These are phyloP conservation scores for Microtus pennsylvanicus DNA, from an alignment of 2,113 vertebrate genomes.

Conservation along the genomic window DNA sequence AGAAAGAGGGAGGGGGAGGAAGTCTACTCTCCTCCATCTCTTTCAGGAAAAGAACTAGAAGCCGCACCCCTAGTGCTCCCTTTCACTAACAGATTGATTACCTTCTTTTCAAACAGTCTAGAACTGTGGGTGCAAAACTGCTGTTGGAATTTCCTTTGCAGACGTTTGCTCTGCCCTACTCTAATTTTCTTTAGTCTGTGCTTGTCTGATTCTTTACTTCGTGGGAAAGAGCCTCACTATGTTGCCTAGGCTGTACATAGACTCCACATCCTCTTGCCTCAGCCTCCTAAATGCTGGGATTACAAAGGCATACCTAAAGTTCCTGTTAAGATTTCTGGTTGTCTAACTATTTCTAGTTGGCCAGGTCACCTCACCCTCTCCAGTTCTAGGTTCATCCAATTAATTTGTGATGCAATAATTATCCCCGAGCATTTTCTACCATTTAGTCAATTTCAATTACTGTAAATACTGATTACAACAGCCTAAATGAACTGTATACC, in stretches of 20 bases:
- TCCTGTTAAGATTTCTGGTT: not conserved
- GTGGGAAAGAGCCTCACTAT: not conserved
- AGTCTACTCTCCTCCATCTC: not conserved
- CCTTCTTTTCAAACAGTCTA: not conserved
- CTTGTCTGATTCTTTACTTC: not conserved
- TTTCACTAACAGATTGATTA: not conserved
- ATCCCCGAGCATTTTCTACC: not conserved
- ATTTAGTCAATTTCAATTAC: slow-evolving; percentile 6
- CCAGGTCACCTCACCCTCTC: not conserved
- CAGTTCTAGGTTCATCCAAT: not conserved
- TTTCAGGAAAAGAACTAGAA: not conserved
- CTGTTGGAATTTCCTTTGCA: not conserved
- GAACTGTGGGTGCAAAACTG: not conserved
- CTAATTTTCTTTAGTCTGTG: not conserved
- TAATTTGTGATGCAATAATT: not conserved
- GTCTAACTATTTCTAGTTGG: not conserved
- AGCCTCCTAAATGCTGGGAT: not conserved
- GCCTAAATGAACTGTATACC: not conserved
- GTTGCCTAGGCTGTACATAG: not conserved
- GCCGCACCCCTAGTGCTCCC: not conserved
- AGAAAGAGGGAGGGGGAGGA: not conserved
- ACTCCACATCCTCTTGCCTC: not conserved
- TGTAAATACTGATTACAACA: not conserved
- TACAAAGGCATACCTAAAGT: not conserved
- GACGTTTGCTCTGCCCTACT: not conserved